Conservation (phyloP, 37 sponge, comb jelly and placozoan species). For the Crambe crambe region DNA sequence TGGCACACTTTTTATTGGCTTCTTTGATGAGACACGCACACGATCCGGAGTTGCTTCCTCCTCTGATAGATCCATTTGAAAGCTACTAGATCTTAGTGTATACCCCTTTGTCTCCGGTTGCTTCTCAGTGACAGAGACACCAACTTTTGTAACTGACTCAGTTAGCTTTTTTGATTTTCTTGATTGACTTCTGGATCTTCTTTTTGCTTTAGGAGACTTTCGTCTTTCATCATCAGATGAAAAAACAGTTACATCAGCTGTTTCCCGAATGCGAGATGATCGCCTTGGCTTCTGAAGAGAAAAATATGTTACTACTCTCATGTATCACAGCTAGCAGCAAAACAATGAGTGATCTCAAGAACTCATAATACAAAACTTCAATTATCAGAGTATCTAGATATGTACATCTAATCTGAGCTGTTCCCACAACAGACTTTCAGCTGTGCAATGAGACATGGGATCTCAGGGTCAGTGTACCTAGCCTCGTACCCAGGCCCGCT, state of each 20-base stretch:
- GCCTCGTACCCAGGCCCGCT: too few species aligned
- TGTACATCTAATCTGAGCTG: too few species aligned
- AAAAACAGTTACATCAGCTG: not conserved
- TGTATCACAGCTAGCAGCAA: not conserved
- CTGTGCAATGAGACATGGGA: not conserved
- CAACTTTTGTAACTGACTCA: not conserved
- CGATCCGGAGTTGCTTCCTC: not conserved
- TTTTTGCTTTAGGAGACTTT: not conserved
- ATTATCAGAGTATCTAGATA: too few species aligned
- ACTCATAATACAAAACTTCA: too few species aligned
- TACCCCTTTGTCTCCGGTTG: not conserved
- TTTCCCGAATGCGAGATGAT: not conserved
- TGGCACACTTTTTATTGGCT: slow-evolving; percentile 5
- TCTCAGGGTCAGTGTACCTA: too few species aligned
- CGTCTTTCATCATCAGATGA: not conserved
- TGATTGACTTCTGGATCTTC: not conserved
- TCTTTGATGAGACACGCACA: not conserved
- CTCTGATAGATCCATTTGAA: not conserved
- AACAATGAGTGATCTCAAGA: too few species aligned
- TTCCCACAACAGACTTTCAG: too few species aligned
- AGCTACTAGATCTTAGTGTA: not conserved
- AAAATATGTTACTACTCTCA: not conserved
- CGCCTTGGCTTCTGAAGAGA: not conserved
- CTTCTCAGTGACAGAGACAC: not conserved
- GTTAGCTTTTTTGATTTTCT: not conserved